Evolutionary conservation across 1,140 invertebrate species (phyloP).

Genomic region (Lanistes nyassanus): DNA sequence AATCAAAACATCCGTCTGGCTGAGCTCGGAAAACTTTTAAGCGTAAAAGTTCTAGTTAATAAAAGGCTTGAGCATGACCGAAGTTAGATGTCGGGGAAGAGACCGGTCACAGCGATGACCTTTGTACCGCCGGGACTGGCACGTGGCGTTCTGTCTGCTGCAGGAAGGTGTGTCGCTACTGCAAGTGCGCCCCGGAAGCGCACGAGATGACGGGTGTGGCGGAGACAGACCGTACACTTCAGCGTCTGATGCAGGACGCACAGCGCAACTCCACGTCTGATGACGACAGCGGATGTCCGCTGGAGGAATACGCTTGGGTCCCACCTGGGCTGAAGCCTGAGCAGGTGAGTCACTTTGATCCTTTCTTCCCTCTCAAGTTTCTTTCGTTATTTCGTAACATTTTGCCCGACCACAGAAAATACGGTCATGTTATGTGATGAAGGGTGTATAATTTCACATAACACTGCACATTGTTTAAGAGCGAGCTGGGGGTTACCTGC

Average conservation of each 20-base stretch:
- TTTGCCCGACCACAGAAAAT: too few species aligned
- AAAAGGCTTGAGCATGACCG: too few species aligned
- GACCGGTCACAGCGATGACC: too few species aligned
- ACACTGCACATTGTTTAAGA: too few species aligned
- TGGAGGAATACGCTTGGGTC: conserved; percentile 98
- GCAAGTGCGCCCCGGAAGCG: conserved; percentile 76
- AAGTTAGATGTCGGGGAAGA: too few species aligned
- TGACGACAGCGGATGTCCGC: conserved; percentile 95
- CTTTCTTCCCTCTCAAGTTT: not conserved
- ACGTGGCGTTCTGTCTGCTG: conserved; percentile 52
- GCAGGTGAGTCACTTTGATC: conserved; percentile 76
- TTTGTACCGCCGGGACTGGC: too few species aligned
- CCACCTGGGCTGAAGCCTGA: conserved; percentile 94
- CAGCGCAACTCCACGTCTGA: conserved; percentile 90
- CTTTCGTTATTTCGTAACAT: not conserved
- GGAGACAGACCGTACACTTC: conserved; percentile 52
- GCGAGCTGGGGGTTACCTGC: too few species aligned
- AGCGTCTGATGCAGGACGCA: conserved; percentile 58
- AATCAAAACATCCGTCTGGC: too few species aligned
- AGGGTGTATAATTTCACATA: too few species aligned
- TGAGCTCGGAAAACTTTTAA: too few species aligned
- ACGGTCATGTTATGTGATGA: too few species aligned
- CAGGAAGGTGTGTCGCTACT: conserved; percentile 79
- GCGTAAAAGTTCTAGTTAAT: too few species aligned
- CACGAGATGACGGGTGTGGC: conserved; percentile 70